These are phyloP conservation scores for Osmerus mordax DNA, from an alignment of 2,113 vertebrate genomes.

Conservation along the genomic window DNA sequence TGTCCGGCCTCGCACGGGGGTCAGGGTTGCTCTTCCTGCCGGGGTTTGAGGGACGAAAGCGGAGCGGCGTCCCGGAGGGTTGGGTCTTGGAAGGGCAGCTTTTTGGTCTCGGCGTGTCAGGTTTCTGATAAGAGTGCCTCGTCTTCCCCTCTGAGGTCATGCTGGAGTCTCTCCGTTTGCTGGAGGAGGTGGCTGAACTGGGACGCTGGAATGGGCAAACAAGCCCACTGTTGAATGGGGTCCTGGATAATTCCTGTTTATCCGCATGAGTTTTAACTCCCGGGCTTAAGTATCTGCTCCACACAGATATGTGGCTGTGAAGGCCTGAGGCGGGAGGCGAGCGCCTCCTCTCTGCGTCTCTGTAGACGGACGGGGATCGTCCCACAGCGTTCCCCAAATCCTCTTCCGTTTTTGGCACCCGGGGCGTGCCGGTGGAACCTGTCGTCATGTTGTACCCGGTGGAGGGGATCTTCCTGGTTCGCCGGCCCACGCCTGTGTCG, in stretches of 20 bases:
- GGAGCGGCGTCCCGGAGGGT: background rate
- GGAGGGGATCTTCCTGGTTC: background rate
- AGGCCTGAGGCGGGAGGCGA: background rate
- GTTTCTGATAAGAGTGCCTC: slow-evolving; percentile 4
- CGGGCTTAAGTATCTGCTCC: background rate
- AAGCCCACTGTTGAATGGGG: background rate
- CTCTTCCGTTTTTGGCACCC: background rate
- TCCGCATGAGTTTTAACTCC: background rate
- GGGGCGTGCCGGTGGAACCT: background rate
- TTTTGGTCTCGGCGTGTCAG: slow-evolving; percentile 12
- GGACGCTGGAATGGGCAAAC: background rate
- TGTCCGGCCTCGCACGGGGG: background rate
- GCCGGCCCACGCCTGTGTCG: background rate
- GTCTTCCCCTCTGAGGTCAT: background rate
- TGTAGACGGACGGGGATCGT: background rate
- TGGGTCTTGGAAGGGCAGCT: background rate
- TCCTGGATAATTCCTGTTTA: background rate
- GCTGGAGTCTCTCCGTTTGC: background rate
- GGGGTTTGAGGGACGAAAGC: background rate
- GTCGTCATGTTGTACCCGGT: background rate
- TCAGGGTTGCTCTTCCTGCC: background rate
- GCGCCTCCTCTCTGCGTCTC: background rate
- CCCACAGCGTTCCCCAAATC: background rate
- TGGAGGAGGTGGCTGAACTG: background rate
- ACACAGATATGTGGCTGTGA: background rate